These are phyloP conservation scores for Globodera ellingtonae DNA, from an alignment of 1,140 invertebrate genomes.

Conservation along the genomic window DNA sequence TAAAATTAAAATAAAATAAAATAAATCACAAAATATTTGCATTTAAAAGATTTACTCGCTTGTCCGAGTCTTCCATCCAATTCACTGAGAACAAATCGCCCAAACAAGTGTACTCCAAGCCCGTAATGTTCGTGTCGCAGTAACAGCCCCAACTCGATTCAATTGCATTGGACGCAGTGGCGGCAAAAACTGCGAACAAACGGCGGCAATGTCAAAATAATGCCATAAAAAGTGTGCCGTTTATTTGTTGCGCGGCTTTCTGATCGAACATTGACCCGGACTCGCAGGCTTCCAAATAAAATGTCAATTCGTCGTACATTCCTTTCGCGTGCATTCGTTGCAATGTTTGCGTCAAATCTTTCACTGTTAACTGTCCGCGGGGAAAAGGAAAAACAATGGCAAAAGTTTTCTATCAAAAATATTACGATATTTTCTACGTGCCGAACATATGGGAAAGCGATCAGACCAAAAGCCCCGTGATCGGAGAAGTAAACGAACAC, in stretches of 20 bases:
- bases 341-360: slow-evolving; percentile 67
- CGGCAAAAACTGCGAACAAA: slow-evolving; percentile 41
- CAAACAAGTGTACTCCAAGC: slow-evolving; percentile 50
- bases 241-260: slow-evolving; percentile 68
- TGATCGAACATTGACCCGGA: slow-evolving; percentile 75
- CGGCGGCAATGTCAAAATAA: background rate
- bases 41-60: slow-evolving; percentile 45
- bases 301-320: slow-evolving; percentile 67
- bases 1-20: slow-evolving; percentile 43
- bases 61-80: slow-evolving; percentile 74
- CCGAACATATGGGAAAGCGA: slow-evolving; percentile 69
- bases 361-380: slow-evolving; percentile 65
- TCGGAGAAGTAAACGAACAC: slow-evolving; percentile 69
- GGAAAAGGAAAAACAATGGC: slow-evolving; percentile 33
- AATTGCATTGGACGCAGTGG: slow-evolving; percentile 72
- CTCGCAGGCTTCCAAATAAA: slow-evolving; percentile 75
- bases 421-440: slow-evolving; percentile 29
- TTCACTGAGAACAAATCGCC: slow-evolving; percentile 69
- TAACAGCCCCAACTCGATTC: slow-evolving; percentile 67
- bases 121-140: slow-evolving; percentile 54
- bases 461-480: slow-evolving; percentile 72
- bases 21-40: slow-evolving; percentile 45
- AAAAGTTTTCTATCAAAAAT: slow-evolving; percentile 4
- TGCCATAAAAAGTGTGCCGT: slow-evolving; percentile 42
- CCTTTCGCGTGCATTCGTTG: slow-evolving; percentile 68